phyloP scores from a whole-genome alignment of 2,113 vertebrate species.

The Muntiacus reevesi region DNA sequence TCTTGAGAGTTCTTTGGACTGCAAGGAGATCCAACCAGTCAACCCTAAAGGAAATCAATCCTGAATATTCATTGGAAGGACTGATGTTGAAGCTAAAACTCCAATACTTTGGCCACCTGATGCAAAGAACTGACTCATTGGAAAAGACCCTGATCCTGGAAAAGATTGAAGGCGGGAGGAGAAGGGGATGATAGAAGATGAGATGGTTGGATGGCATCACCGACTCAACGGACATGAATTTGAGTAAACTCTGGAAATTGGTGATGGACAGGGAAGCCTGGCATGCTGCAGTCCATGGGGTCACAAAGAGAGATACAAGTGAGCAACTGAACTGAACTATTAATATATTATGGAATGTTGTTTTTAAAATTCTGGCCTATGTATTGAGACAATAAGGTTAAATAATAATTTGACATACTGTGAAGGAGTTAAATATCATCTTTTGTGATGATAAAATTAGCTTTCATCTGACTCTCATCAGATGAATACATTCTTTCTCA shows the following conservation, averaged over 20 bases:
- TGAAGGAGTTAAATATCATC: not conserved
- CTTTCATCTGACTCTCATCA: not conserved
- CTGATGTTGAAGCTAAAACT: not conserved
- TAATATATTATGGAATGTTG: not conserved
- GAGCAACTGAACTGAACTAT: not conserved
- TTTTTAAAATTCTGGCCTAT: not conserved
- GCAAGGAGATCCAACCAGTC: not conserved
- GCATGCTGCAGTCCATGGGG: not conserved
- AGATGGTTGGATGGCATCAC: not conserved
- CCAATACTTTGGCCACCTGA: not conserved
- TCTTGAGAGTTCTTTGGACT: not conserved
- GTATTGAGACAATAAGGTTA: not conserved
- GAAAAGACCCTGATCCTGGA: not conserved
- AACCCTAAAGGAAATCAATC: not conserved
- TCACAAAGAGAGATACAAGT: not conserved
- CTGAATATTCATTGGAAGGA: not conserved
- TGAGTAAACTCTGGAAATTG: not conserved
- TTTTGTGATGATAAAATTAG: not conserved
- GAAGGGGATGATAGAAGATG: not conserved
- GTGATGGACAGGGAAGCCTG: not conserved
- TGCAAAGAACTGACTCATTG: not conserved
- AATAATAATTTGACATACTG: not conserved
- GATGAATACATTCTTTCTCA: not conserved
- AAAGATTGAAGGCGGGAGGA: not conserved
- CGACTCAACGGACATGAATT: not conserved